Evolutionary conservation across 1,140 invertebrate species (phyloP), one percentile per base, ranked within the genome.

Genomic region (Anastrepha obliqua): DNA sequence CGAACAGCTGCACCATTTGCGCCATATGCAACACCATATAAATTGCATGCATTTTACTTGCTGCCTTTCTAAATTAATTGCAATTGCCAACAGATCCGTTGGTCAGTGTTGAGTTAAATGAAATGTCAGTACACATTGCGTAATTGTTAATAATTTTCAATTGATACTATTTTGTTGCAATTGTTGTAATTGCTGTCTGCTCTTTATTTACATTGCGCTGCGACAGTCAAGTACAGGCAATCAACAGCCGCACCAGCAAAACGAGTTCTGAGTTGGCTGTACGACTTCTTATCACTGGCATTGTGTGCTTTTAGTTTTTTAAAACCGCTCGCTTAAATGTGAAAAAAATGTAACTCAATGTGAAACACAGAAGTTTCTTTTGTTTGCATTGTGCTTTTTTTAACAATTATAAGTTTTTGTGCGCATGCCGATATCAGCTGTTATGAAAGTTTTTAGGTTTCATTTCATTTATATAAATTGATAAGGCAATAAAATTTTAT

Each of bases 141-240:
- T 74, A 74, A 74, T 74, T 74, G 70, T 74, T 74, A 74, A 74
- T 74, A 44, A 74, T 47, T 51, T 74, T 74, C 70, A 74, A 74
- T 74, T 74, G 70, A 47, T 74, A 74, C 70, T 44, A 47, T 15
- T 62, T 62, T 62, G 70, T 74, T 74, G 42, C 47, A 39, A 67
- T 67, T 39, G 29, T 3, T 67, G n/a, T 67, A 29, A 11, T 20
- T 13, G 29, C 13, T 9, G 64, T 39, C 64, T 74, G 70, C 47
- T 74, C 70, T 17, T 74, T 74, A 47, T 74, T 74, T 67, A 67
- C 64, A 42, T 39, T 47, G 6, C 44, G 39, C 60, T n/a, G 60
- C n/a, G 60, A 62, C 60, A 62, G 15, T 74, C 70, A 74, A 74
- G 15, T 15, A 13, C 60, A 47, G 42, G 42, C 70, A 74, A 74